Evolutionary conservation across 2,113 vertebrate genomes (phyloP).

Genomic region (Gnathonemus echidnorhynchus): DNA sequence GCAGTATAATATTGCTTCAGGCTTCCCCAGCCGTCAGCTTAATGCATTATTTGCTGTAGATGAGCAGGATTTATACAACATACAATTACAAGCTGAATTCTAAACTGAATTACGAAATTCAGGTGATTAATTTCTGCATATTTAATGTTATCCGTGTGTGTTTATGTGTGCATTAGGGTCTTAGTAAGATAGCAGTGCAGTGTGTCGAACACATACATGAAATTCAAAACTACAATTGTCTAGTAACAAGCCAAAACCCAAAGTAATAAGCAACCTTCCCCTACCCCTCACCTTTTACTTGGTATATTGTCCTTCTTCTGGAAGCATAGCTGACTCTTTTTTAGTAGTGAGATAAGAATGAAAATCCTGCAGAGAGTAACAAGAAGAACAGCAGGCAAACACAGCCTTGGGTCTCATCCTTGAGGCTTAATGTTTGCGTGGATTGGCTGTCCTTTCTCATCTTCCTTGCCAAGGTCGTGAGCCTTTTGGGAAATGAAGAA

Average conservation of each 20-base stretch:
- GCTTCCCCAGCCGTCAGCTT: neutral
- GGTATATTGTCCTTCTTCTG: neutral
- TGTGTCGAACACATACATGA: neutral
- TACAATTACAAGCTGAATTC: neutral
- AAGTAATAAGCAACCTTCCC: neutral
- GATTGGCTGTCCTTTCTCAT: neutral
- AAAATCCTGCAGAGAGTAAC: neutral
- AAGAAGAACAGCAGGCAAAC: neutral
- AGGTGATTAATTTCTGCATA: neutral
- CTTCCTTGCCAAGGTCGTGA: neutral
- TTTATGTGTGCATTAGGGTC: neutral
- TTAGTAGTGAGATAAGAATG: neutral
- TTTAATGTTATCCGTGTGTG: neutral
- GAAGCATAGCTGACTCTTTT: neutral
- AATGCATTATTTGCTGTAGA: neutral
- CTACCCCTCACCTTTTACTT: neutral
- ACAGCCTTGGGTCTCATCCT: neutral
- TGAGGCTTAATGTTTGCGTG: neutral
- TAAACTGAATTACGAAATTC: neutral
- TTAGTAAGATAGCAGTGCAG: neutral
- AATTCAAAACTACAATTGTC: neutral
- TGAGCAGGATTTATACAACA: neutral
- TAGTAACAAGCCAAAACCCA: neutral
- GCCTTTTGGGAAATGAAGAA: neutral
- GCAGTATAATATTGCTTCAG: neutral